These are phyloP conservation scores for Drosophila parthenogenetica DNA, from an alignment of 2,888 invertebrate genomes.

Conservation along the genomic window DNA sequence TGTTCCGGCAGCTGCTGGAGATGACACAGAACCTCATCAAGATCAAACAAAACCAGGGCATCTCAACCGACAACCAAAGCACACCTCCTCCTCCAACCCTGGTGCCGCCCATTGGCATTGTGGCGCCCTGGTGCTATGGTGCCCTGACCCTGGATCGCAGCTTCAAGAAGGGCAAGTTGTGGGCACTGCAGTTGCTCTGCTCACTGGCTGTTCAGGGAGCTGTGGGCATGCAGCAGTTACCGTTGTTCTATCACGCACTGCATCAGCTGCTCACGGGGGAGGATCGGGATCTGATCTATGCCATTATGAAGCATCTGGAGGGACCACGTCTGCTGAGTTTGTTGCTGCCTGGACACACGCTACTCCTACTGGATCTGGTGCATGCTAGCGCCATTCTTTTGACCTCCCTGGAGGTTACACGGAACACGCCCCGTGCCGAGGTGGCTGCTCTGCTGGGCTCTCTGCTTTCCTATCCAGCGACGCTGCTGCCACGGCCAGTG, in stretches of 20 bases:
- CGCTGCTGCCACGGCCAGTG: conserved; percentile 86
- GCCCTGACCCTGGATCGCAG: conserved; percentile 91
- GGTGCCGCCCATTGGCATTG: conserved; percentile 93
- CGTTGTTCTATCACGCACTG: conserved; percentile 94
- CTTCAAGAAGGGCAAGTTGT: conserved; percentile 92
- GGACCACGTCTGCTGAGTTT: conserved; percentile 94
- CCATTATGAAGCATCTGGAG: conserved; percentile 91
- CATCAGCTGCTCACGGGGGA: conserved; percentile 90
- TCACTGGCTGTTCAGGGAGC: conserved; percentile 90
- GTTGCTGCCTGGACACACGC: conserved; percentile 94
- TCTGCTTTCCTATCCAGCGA: conserved; percentile 92
- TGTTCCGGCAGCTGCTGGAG: conserved; percentile 96
- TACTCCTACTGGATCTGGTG: conserved; percentile 94
- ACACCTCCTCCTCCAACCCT: conserved; percentile 91
- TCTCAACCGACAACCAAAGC: conserved; percentile 90
- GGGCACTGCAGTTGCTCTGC: conserved; percentile 94
- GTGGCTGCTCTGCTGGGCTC: conserved; percentile 96
- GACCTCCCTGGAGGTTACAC: conserved; percentile 91
- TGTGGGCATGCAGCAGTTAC: conserved; percentile 88
- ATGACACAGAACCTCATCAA: conserved; percentile 94
- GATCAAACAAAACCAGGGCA: conserved; percentile 91
- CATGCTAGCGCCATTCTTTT: conserved; percentile 95
- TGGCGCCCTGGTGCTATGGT: conserved; percentile 98
- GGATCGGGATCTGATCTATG: conserved; percentile 91
- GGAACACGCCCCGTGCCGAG: conserved; percentile 93